phyloP scores from a whole-genome alignment of 2,113 vertebrate genomes.

The Perca fluviatilis region DNA sequence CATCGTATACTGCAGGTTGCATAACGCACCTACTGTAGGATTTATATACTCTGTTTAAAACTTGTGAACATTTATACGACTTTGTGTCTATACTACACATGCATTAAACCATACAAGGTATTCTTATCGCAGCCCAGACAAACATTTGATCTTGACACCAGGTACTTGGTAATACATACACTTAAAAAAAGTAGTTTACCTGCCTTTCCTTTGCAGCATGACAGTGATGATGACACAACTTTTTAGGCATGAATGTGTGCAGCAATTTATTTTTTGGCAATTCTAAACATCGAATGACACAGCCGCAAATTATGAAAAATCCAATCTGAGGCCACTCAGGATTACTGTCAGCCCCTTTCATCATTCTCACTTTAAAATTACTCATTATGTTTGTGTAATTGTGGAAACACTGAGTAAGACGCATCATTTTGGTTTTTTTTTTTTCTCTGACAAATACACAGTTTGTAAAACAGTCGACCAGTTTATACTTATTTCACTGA shows the following conservation, averaged over 20 bases:
- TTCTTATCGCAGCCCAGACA: background rate
- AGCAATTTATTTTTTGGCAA: background rate
- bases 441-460: background rate
- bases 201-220: background rate
- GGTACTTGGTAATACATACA: background rate
- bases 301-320: background rate
- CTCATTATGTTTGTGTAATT: background rate
- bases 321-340: background rate
- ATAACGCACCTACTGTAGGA: conserved; percentile 43
- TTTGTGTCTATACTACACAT: background rate
- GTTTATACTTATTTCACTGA: background rate
- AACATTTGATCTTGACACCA: background rate
- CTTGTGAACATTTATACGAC: background rate
- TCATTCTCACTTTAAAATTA: background rate
- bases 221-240: background rate
- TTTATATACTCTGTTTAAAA: conserved; percentile 16
- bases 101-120: background rate
- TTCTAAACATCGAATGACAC: background rate
- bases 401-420: no score
- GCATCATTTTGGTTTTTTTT: background rate
- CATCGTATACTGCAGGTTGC: conserved; percentile 26
- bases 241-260: background rate
- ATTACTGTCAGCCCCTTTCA: background rate
- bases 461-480: background rate
- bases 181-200: background rate